Evolutionary conservation across 2,888 invertebrate species (phyloP).

Genomic region (Athripsodes cinereus): DNA sequence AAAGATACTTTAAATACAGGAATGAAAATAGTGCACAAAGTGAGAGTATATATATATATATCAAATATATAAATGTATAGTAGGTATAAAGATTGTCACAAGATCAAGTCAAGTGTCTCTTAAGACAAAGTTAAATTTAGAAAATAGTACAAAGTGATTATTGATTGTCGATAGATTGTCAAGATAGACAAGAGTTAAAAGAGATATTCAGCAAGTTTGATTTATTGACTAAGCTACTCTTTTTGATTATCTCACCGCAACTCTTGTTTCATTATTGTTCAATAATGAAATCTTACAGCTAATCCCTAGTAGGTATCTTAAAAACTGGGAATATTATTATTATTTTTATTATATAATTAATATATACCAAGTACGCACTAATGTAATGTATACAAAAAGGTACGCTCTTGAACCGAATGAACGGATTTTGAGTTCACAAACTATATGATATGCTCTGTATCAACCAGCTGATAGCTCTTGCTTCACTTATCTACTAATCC

Average conservation of each 20-base stretch:
- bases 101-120: constrained; percentile 14
- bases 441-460: too few species aligned
- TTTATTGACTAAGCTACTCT: constrained; percentile 25
- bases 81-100: constrained; percentile 21
- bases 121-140: not conserved
- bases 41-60: constrained; percentile 8
- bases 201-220: constrained; percentile 19
- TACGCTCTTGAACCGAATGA: too few species aligned
- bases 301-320: constrained; percentile 7
- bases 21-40: constrained; percentile 20
- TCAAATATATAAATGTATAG: too few species aligned
- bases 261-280: constrained; percentile 27
- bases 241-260: constrained; percentile 28
- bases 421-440: too few species aligned
- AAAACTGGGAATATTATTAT: not conserved
- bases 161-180: constrained; percentile 28
- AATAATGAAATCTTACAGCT: constrained; percentile 22
- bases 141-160: constrained; percentile 10
- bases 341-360: not conserved
- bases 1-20: too few species aligned
- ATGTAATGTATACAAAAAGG: too few species aligned
- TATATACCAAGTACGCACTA: too few species aligned
- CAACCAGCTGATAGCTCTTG: too few species aligned
- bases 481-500: not conserved
- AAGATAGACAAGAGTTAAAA: constrained; percentile 22